Evolutionary conservation across 1,140 invertebrate species (phyloP).

Genomic region (Agrilus planipennis): DNA sequence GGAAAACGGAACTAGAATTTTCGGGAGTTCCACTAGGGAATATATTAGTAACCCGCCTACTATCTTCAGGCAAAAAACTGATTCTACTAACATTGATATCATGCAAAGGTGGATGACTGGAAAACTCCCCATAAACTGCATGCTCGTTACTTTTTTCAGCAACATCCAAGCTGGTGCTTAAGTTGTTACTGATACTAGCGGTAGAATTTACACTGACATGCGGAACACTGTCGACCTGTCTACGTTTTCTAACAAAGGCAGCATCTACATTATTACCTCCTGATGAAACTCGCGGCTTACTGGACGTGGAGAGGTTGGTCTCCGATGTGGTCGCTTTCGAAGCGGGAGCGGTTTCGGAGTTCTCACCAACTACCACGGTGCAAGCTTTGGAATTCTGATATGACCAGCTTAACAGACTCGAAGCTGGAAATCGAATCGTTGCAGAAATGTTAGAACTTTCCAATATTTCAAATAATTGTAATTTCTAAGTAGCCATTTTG

Average conservation of each 20-base stretch:
- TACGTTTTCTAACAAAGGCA: conserved; percentile 28
- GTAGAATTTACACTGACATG: conserved; percentile 24
- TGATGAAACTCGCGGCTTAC: conserved; percentile 41
- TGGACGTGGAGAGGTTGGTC: conserved; percentile 47
- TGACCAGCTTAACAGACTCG: conserved; percentile 69
- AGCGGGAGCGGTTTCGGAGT: conserved; percentile 47
- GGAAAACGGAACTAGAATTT: too few species aligned
- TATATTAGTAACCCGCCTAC: background rate
- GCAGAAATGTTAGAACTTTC: background rate
- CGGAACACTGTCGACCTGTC: conserved; percentile 23
- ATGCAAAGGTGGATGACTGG: conserved; percentile 14
- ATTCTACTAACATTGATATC: conserved; percentile 9
- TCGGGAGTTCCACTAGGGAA: too few species aligned
- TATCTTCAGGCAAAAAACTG: conserved; percentile 4
- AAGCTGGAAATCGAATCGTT: conserved; percentile 45
- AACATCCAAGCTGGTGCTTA: conserved; percentile 17
- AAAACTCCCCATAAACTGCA: conserved; percentile 4
- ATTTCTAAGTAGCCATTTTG: background rate
- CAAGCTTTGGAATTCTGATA: conserved; percentile 68
- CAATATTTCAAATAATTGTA: background rate
- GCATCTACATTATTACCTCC: conserved; percentile 45
- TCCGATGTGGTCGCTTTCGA: conserved; percentile 50
- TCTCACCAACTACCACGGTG: conserved; percentile 68
- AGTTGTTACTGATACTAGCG: conserved; percentile 2
- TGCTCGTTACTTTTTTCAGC: conserved; percentile 11